Conservation (phyloP, 30 jellyfish, hydroid and myxozoan species). For the Cassiopea xamachana region DNA sequence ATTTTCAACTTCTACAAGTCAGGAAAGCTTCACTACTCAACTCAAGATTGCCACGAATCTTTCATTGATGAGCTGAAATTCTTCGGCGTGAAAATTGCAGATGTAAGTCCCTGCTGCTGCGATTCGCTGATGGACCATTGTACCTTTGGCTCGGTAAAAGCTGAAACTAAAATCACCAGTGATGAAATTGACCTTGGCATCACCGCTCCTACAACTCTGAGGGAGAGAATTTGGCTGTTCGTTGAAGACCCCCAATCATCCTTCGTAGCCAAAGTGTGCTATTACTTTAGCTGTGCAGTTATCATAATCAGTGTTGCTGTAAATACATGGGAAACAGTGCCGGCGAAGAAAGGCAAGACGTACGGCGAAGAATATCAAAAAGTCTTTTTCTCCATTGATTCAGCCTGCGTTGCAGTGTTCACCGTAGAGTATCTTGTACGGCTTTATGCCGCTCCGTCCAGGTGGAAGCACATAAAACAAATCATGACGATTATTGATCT, state of each 20-base stretch:
- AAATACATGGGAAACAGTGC: constrained; percentile 95
- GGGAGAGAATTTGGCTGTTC: constrained; percentile 79
- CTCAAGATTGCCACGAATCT: constrained; percentile 92
- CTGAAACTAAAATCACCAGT: not conserved
- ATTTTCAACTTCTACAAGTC: constrained; percentile 90
- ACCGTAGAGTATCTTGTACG: constrained; percentile 84
- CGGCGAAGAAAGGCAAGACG: constrained; percentile 45
- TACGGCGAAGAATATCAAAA: constrained; percentile 85
- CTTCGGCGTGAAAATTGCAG: constrained; percentile 78
- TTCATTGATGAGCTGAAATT: constrained; percentile 88
- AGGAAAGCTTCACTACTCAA: constrained; percentile 88
- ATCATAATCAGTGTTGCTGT: constrained; percentile 85
- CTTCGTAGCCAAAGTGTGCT: constrained; percentile 72
- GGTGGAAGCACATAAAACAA: constrained; percentile 77
- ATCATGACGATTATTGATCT: constrained; percentile 86
- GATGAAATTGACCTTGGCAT: not conserved
- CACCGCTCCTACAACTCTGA: constrained; percentile 48
- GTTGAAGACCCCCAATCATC: constrained; percentile 90
- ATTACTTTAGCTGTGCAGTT: constrained; percentile 88
- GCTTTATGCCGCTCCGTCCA: constrained; percentile 86
- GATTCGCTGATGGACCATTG: constrained; percentile 81
- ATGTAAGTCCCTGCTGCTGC: constrained; percentile 92
- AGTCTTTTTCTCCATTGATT: constrained; percentile 84
- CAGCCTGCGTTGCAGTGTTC: constrained; percentile 89
- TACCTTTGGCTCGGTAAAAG: constrained; percentile 36